These are phyloP conservation scores for Daboia siamensis DNA, from an alignment of 2,113 vertebrate genomes.

Conservation along the genomic window DNA sequence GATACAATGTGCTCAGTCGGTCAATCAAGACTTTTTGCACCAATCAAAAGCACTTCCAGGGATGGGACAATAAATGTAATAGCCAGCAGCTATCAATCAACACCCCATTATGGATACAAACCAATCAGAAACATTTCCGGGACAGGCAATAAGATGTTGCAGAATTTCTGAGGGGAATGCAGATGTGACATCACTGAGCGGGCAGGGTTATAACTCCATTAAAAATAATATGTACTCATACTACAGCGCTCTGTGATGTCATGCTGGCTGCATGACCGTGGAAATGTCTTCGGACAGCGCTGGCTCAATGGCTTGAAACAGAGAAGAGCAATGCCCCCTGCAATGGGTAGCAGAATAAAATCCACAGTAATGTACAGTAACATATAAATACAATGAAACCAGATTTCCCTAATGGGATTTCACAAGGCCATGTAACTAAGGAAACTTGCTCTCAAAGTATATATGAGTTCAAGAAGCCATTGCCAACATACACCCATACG, in stretches of 20 bases:
- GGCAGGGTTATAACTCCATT: background rate
- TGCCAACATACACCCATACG: background rate
- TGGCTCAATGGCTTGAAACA: background rate
- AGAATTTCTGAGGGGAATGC: background rate
- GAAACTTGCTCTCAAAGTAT: slow-evolving; percentile 5
- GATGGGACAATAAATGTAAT: background rate
- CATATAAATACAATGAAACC: slow-evolving; percentile 14
- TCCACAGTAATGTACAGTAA: no score
- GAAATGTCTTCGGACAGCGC: background rate
- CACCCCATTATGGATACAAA: background rate
- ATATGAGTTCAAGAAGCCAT: background rate
- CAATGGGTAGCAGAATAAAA: background rate
- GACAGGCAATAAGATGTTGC: background rate
- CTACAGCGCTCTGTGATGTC: background rate
- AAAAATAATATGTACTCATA: background rate
- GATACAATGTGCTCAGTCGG: background rate
- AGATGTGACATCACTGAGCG: background rate
- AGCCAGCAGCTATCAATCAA: background rate
- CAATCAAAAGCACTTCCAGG: background rate
- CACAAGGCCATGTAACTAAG: background rate
- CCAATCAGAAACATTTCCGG: background rate
- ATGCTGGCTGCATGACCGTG: background rate
- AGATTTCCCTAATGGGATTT: background rate
- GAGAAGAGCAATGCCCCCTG: background rate
- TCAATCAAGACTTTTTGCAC: background rate